Evolutionary conservation across 2,113 vertebrate species (phyloP).

Genomic region (Coregonus clupeaformis): DNA sequence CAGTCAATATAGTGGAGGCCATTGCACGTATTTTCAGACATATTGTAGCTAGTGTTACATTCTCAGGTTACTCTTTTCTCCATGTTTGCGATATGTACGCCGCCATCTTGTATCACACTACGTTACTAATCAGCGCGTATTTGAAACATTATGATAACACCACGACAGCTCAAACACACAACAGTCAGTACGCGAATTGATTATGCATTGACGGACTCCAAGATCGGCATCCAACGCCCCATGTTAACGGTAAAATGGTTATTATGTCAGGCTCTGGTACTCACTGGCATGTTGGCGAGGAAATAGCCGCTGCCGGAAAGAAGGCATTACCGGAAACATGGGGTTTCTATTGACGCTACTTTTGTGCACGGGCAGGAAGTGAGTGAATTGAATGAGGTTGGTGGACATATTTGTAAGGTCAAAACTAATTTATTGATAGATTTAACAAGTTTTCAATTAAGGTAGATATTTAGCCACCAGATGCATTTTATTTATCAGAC

Average conservation of each 20-base stretch:
- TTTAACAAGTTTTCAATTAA: too few relatives aligned
- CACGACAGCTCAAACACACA: neutral
- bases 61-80: conserved; percentile 35
- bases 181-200: neutral
- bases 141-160: conserved; percentile 12
- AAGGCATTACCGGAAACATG: conserved; percentile 74
- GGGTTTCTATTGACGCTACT: conserved; percentile 67
- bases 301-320: conserved; percentile 84
- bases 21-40: too few relatives aligned
- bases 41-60: neutral
- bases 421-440: neutral
- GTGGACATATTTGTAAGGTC: conserved; percentile 67
- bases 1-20: too few relatives aligned
- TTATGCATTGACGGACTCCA: neutral
- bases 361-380: conserved; percentile 64
- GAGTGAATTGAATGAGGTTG: neutral
- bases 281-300: conserved; percentile 88
- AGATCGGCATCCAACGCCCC: accelerated
- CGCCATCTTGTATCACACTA: conserved; percentile 75
- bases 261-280: conserved; percentile 50
- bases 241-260: neutral
- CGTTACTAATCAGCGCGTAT: conserved; percentile 26
- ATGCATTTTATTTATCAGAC: too few relatives aligned
- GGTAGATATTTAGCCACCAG: too few relatives aligned
- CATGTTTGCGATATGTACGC: conserved; percentile 72